Evolutionary conservation across 2,113 vertebrate species (phyloP), one percentile per base, ranked within the genome.

Genomic region (Tylochromis polylepis): DNA sequence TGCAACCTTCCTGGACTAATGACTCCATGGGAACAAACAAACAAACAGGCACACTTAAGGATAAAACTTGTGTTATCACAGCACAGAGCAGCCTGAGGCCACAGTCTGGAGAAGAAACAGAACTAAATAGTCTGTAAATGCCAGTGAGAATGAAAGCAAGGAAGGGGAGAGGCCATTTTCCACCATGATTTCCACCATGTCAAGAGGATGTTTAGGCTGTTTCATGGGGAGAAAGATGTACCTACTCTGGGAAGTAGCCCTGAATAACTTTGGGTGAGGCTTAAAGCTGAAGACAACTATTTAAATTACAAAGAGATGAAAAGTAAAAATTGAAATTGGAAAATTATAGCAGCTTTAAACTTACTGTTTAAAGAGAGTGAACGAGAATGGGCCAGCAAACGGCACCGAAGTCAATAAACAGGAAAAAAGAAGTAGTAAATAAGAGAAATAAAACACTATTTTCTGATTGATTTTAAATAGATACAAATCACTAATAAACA

Each of bases 41-140:
- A 65, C n/a, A 83, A 24, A 58, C 11, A 79, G 38, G 77, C 6
- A 22, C 78, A 82, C 65, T 59, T 11, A 31, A 65, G 29, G 15
- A 51, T 12, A 87, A 57, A 59, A 81, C 46, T 1, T 57, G 84
- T 11, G 84, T 81, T 67, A 27, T 72, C 38, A 27, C 43, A 90
- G 82, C 49, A 82, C 56, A 88, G 65, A 90, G 75, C 77, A 85
- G 87, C 83, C 72, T 1, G 4, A 67, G 83, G 84, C 84, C 53
- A 93, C 4, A 53, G 60, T 4, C 78, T 3, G 55, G 41, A n/a
- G 31, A 81, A 81, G 55, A 87, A 58, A 49, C 12, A 72, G 81
- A 87, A 53, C 56, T 20, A 53, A 15, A 59, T 29, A 70, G 65
- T 51, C 49, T 75, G 62, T 31, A 84, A 85, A 81, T 24, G 57